These are phyloP conservation scores for Alsophila aescularia DNA, from an alignment of 2,888 invertebrate species.

Conservation along the genomic window DNA sequence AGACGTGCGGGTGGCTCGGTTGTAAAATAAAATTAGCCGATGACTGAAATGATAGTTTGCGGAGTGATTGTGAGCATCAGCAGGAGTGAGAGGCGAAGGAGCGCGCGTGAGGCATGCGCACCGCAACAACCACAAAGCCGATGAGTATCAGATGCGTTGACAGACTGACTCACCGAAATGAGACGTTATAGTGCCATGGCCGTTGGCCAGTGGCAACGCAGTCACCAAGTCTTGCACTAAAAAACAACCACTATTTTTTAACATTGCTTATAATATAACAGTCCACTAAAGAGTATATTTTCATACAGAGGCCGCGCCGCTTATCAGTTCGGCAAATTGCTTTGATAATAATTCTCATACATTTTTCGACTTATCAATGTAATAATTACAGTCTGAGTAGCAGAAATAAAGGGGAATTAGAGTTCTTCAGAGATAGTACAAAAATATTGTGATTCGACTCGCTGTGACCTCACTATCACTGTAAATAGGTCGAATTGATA, in stretches of 20 bases:
- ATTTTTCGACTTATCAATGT: constrained; percentile 50
- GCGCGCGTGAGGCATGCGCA: constrained; percentile 76
- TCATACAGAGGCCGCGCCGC: constrained; percentile 40
- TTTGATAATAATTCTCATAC: constrained; percentile 49
- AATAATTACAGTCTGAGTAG: constrained; percentile 42
- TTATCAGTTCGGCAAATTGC: constrained; percentile 54
- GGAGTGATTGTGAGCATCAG: constrained; percentile 42
- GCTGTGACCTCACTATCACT: constrained; percentile 65
- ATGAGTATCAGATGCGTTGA: constrained; percentile 73
- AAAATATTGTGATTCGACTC: constrained; percentile 50
- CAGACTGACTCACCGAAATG: constrained; percentile 84
- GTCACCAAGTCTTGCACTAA: constrained; percentile 85
- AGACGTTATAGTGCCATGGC: constrained; percentile 83
- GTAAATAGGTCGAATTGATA: constrained; percentile 79
- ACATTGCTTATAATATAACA: constrained; percentile 73
- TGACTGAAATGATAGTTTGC: constrained; percentile 12
- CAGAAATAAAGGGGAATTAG: constrained; percentile 45
- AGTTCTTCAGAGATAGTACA: constrained; percentile 42
- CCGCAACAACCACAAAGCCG: constrained; percentile 81
- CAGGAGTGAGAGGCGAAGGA: constrained; percentile 59
- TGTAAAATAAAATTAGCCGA: background rate
- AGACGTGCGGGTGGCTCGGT: background rate
- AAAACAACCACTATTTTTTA: constrained; percentile 82
- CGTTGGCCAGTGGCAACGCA: constrained; percentile 84
- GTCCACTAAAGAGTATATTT: constrained; percentile 36